phyloP scores from a whole-genome alignment of 2,888 invertebrate genomes.

The Deladenus siricidicola region DNA sequence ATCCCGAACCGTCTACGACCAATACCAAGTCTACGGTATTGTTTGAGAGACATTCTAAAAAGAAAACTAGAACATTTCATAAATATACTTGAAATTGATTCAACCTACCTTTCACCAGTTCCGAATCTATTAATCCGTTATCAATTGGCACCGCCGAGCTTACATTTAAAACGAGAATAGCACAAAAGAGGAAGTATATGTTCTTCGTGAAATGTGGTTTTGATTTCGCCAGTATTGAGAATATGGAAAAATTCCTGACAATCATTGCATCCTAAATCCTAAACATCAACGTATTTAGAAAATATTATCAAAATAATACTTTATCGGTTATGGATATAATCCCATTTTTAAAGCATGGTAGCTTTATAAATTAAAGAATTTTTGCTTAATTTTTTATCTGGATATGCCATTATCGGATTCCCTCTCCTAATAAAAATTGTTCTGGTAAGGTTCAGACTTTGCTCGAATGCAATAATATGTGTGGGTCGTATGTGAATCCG shows the following conservation, averaged over 20 bases:
- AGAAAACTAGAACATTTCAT: constrained; percentile 1
- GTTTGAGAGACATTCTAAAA: constrained; percentile 43
- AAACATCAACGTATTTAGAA: not conserved
- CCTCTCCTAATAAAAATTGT: no score
- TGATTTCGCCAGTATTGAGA: no score
- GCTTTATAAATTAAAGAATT: not conserved
- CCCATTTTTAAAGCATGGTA: not conserved
- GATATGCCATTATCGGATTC: constrained; percentile 9
- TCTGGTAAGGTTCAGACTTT: no score
- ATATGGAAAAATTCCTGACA: constrained; percentile 5
- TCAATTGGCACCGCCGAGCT: constrained; percentile 50
- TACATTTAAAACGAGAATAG: no score
- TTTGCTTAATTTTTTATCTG: not conserved
- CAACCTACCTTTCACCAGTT: constrained; percentile 43
- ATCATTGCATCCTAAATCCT: not conserved
- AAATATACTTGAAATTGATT: constrained; percentile 3
- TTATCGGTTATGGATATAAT: no score
- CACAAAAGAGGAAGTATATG: no score
- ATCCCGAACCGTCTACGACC: constrained; percentile 55
- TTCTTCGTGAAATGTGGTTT: no score
- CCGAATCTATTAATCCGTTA: constrained; percentile 49
- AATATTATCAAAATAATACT: no score
- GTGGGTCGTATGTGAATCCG: no score
- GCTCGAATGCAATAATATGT: no score
- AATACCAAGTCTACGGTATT: constrained; percentile 55